Conservation (phyloP, 2,888 invertebrate genomes). For the Unio delphinus region DNA sequence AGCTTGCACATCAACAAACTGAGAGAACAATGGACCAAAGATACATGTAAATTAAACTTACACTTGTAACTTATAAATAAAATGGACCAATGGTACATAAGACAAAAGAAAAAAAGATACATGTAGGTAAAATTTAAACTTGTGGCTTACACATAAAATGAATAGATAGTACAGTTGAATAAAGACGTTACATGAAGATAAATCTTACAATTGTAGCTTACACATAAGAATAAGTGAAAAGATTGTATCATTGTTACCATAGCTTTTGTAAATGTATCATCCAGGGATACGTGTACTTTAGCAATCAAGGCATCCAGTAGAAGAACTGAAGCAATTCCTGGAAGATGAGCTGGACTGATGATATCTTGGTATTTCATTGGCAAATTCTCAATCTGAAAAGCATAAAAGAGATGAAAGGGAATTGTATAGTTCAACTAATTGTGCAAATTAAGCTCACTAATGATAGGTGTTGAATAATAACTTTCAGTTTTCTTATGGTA, state of each 20-base stretch:
- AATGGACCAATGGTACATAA: too few species aligned
- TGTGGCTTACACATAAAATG: too few species aligned
- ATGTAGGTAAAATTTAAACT: too few species aligned
- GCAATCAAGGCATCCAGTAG: slow-evolving; percentile 84
- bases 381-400: slow-evolving; percentile 54
- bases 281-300: slow-evolving; percentile 81
- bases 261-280: slow-evolving; percentile 75
- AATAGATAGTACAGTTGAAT: background rate
- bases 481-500: too few species aligned
- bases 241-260: slow-evolving; percentile 45
- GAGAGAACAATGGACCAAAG: too few species aligned
- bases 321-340: slow-evolving; percentile 82
- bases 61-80: too few species aligned
- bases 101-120: too few species aligned
- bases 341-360: slow-evolving; percentile 70
- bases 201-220: background rate
- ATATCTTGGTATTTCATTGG: slow-evolving; percentile 50
- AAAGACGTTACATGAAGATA: background rate
- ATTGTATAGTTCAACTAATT: background rate
- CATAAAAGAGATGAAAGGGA: background rate
- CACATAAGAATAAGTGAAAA: background rate
- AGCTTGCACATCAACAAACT: too few species aligned
- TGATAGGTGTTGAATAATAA: background rate
- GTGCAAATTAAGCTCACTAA: background rate
- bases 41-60: too few species aligned